Conservation (phyloP, 2,888 invertebrate genomes). For the Acanthosoma haemorrhoidale region DNA sequence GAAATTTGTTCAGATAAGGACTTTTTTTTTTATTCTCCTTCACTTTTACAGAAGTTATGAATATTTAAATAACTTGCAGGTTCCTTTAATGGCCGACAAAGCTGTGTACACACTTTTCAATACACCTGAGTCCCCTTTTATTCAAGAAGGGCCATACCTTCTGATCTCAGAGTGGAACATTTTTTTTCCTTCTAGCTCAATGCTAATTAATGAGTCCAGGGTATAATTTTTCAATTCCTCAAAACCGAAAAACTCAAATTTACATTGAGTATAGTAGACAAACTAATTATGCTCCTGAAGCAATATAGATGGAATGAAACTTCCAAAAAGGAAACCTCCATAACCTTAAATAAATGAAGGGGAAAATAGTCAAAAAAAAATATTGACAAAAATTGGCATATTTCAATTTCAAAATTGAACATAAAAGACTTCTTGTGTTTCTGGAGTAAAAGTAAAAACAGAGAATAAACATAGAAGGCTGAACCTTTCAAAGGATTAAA, state of each 20-base stretch:
- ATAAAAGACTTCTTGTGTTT: neutral
- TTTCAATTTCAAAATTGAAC: neutral
- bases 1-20: neutral
- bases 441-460: neutral
- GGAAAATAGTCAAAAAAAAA: too few relatives aligned
- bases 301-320: too few relatives aligned
- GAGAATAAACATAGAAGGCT: neutral
- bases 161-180: neutral
- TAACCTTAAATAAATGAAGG: neutral
- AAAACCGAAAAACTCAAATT: too few relatives aligned
- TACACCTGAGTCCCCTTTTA: conserved; percentile 6
- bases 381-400: too few relatives aligned
- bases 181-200: too few relatives aligned
- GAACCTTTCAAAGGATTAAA: neutral
- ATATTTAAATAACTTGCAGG: conserved; percentile 10
- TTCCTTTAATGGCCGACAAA: conserved; percentile 13
- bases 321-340: too few relatives aligned
- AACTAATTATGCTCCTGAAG: too few relatives aligned
- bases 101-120: conserved; percentile 6
- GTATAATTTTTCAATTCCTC: too few relatives aligned
- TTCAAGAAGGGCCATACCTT: neutral
- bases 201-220: too few relatives aligned
- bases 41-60: neutral
- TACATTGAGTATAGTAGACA: too few relatives aligned
- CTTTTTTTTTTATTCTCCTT: neutral